Conservation (phyloP, 2,888 invertebrate species). For the Agrochola lychnidis region DNA sequence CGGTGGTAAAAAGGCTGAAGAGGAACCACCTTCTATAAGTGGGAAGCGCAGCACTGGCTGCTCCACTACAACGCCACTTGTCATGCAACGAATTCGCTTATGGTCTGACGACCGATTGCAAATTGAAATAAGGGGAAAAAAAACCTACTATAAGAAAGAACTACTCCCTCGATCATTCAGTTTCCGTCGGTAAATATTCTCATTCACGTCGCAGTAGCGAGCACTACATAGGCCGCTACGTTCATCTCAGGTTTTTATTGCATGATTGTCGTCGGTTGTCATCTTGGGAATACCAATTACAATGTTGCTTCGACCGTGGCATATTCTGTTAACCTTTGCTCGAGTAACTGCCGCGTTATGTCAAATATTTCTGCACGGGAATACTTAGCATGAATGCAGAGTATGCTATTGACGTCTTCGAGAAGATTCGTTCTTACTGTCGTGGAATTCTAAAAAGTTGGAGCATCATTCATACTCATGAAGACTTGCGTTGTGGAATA, state of each 20-base stretch:
- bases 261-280: conserved; percentile 80
- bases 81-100: too few relatives aligned
- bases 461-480: background rate
- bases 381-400: conserved; percentile 25
- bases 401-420: conserved; percentile 22
- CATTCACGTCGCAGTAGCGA: conserved; percentile 42
- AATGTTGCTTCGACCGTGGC: conserved; percentile 74
- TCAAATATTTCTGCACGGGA: conserved; percentile 51
- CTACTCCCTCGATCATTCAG: conserved; percentile 8
- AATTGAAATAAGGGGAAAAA: too few relatives aligned
- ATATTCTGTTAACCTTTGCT: conserved; percentile 69
- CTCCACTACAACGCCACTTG: too few relatives aligned
- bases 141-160: background rate
- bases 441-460: conserved; percentile 14
- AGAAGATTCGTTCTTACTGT: background rate
- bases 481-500: background rate
- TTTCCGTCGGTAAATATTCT: conserved; percentile 22
- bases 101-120: too few relatives aligned
- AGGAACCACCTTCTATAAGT: too few relatives aligned
- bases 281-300: conserved; percentile 78
- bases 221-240: conserved; percentile 56
- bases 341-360: conserved; percentile 51
- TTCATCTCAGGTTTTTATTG: conserved; percentile 76
- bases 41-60: too few relatives aligned
- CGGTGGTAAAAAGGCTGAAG: too few relatives aligned